These are phyloP conservation scores for Onychostoma macrolepis DNA, from an alignment of 2,113 vertebrate genomes.

Conservation along the genomic window DNA sequence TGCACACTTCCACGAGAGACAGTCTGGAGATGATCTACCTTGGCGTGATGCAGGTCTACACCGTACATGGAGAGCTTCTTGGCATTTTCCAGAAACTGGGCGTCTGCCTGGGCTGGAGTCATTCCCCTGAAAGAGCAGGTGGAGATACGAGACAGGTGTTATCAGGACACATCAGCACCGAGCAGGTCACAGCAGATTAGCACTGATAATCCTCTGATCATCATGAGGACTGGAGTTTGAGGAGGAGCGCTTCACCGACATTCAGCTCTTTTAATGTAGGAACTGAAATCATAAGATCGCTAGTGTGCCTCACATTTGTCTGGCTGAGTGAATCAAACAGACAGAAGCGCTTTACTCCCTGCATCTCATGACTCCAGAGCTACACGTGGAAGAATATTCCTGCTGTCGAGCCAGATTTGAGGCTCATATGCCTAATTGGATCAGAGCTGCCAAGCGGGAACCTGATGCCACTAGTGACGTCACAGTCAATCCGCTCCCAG, in stretches of 20 bases:
- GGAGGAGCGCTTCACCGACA: neutral
- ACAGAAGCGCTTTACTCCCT: neutral
- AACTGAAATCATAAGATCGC: neutral
- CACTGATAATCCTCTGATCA: neutral
- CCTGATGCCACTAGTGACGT: neutral
- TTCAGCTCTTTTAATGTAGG: neutral
- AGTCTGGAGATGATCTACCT: slow-evolving; percentile 76
- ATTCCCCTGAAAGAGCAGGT: slow-evolving; percentile 80
- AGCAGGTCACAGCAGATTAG: neutral
- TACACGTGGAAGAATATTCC: neutral
- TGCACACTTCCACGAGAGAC: neutral
- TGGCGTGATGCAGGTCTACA: slow-evolving; percentile 95
- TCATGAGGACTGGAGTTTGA: neutral
- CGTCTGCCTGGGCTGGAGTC: slow-evolving; percentile 94
- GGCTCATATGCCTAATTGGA: neutral
- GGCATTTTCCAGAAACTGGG: slow-evolving; percentile 96
- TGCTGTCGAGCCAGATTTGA: neutral
- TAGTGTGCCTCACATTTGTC: neutral
- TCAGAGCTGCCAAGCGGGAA: neutral
- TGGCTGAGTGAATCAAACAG: neutral
- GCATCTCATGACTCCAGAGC: neutral
- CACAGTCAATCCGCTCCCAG: neutral
- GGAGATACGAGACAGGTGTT: neutral
- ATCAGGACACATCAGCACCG: neutral
- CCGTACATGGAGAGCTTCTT: slow-evolving; percentile 99